phyloP scores from a whole-genome alignment of 2,888 invertebrate genomes.

The Nephrocerus scutellatus region DNA sequence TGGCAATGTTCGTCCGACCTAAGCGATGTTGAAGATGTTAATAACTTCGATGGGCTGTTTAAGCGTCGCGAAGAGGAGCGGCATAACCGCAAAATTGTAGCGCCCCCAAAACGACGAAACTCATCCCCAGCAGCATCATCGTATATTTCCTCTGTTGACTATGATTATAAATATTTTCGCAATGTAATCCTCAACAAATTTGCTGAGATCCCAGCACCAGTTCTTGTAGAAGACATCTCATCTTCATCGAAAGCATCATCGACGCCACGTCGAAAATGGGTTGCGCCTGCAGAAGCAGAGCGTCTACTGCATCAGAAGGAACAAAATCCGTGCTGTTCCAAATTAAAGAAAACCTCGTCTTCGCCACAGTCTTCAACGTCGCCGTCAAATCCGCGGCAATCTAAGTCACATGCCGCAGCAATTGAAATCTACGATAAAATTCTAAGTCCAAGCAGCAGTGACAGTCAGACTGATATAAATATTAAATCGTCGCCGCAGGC shows the following conservation, averaged over 20 bases:
- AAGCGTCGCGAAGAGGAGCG: slow-evolving; percentile 28
- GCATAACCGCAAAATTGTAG: slow-evolving; percentile 20
- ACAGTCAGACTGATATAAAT: neutral
- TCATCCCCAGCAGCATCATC: no score
- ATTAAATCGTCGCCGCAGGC: neutral
- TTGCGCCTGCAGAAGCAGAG: no score
- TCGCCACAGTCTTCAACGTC: neutral
- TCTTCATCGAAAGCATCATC: slow-evolving; percentile 2
- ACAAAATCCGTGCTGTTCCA: no score
- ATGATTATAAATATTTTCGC: slow-evolving; percentile 27
- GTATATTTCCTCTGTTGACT: slow-evolving; percentile 16
- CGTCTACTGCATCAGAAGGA: no score
- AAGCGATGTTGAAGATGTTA: slow-evolving; percentile 42
- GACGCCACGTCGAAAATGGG: slow-evolving; percentile 13
- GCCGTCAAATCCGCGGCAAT: neutral
- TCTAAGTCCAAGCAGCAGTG: slow-evolving; percentile 23
- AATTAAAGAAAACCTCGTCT: no score
- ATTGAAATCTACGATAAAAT: slow-evolving; percentile 23
- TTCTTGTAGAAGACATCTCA: no score
- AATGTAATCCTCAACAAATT: slow-evolving; percentile 24
- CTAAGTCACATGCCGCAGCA: slow-evolving; percentile 3
- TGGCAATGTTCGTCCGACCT: slow-evolving; percentile 36
- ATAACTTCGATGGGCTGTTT: slow-evolving; percentile 35
- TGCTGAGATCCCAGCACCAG: no score
- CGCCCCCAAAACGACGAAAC: no score